These are phyloP conservation scores for Podilymbus podiceps DNA, from an alignment of 2,113 vertebrate genomes.

Conservation along the genomic window DNA sequence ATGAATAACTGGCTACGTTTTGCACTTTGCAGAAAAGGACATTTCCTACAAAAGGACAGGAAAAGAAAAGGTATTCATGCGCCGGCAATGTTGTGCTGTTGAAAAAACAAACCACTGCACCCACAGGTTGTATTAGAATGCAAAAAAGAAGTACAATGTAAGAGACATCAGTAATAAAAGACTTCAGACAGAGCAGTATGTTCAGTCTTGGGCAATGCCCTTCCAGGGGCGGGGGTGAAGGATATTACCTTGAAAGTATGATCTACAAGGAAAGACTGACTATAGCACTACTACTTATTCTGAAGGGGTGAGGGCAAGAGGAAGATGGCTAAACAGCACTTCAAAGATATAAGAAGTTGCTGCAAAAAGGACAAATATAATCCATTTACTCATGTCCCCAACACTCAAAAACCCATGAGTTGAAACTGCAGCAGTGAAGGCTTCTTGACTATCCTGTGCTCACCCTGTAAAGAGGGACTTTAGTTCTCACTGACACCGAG, in stretches of 20 bases:
- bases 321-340: not conserved
- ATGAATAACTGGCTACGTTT: not conserved
- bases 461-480: not conserved
- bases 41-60: not conserved
- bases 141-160: not conserved
- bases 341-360: not conserved
- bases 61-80: not conserved
- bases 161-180: not conserved
- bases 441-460: not conserved
- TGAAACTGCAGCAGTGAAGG: not conserved
- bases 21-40: not conserved
- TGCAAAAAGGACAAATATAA: not conserved
- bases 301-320: not conserved
- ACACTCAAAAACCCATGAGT: not conserved
- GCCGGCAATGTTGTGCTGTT: not conserved
- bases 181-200: not conserved
- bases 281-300: not conserved
- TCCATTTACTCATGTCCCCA: not conserved
- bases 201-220: not conserved
- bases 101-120: not conserved
- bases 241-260: not conserved
- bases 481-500: not conserved
- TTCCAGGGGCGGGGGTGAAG: not conserved
- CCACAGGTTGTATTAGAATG: not conserved
- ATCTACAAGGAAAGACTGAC: not conserved